These are phyloP conservation scores for Archegozetes longisetosus DNA, from an alignment of 1,140 invertebrate genomes.

Conservation along the genomic window DNA sequence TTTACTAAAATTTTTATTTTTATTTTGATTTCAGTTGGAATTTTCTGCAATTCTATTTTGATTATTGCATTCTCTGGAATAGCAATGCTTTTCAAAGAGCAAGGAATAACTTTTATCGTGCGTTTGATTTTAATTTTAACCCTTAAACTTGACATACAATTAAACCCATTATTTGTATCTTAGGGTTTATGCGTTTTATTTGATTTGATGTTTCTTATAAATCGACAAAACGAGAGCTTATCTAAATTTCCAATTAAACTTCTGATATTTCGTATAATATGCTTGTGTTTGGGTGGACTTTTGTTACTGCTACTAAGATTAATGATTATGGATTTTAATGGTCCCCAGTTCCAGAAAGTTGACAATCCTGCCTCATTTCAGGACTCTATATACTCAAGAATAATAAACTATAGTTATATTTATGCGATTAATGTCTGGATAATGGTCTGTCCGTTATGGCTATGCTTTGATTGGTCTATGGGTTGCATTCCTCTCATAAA, in stretches of 20 bases:
- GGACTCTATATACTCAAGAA: slow-evolving; percentile 17
- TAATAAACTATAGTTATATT: slow-evolving; percentile 67
- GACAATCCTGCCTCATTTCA: slow-evolving; percentile 31
- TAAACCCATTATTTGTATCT: no score
- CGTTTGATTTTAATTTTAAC: slow-evolving; percentile 27
- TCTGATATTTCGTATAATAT: neutral
- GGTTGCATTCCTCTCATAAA: slow-evolving; percentile 64
- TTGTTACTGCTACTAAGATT: neutral
- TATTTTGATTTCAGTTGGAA: no score
- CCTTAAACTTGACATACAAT: neutral
- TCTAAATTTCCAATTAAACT: neutral
- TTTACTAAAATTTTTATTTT: no score
- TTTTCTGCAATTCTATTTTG: slow-evolving; percentile 2
- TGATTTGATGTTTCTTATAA: slow-evolving; percentile 3
- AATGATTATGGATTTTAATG: slow-evolving; percentile 6
- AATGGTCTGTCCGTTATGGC: slow-evolving; percentile 54
- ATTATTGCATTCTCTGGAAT: slow-evolving; percentile 21
- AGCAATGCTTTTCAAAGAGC: slow-evolving; percentile 81
- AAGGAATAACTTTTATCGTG: slow-evolving; percentile 72
- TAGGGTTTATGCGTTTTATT: neutral
- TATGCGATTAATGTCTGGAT: slow-evolving; percentile 67
- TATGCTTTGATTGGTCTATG: slow-evolving; percentile 92
- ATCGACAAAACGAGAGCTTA: neutral
- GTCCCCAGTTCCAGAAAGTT: slow-evolving; percentile 13
- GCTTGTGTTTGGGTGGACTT: neutral